Percentiles rank a stretch among this genome's conserved stretches.
phyloP scores from a whole-genome alignment of 2,888 invertebrate species.

The Ganaspis brasiliensis region DNA sequence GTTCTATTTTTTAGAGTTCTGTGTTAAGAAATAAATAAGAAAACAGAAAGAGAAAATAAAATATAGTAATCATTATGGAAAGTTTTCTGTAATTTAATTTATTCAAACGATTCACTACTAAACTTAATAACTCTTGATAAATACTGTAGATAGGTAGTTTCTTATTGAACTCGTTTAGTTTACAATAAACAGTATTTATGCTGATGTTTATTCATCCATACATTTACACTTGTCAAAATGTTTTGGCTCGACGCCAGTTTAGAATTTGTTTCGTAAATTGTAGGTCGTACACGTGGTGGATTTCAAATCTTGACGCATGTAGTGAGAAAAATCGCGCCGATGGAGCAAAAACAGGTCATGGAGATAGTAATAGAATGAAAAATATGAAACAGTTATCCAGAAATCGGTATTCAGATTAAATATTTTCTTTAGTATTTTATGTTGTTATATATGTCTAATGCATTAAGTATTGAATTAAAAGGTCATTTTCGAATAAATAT shows the following conservation, averaged over 20 bases:
- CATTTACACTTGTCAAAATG: conserved; percentile 34
- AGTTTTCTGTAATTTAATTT: no score
- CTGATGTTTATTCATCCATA: conserved; percentile 18
- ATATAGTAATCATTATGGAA: no score
- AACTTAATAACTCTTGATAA: background rate
- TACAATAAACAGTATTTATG: conserved; percentile 30
- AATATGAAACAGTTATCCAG: background rate
- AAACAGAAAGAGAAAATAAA: no score
- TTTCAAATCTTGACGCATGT: conserved; percentile 17
- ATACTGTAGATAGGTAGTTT: background rate
- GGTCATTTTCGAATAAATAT: no score
- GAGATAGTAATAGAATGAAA: conserved; percentile 6
- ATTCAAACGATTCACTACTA: no score
- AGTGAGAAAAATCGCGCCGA: background rate
- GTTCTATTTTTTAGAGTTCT: no score
- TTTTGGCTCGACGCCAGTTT: conserved; percentile 22
- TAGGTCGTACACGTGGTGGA: conserved; percentile 18
- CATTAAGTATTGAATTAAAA: no score
- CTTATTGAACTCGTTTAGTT: conserved; percentile 14
- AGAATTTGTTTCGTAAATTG: conserved; percentile 31
- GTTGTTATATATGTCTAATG: no score
- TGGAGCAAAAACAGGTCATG: conserved; percentile 3
- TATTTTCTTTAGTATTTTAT: no score
- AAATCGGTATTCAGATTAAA: no score
- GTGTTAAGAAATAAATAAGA: no score